phyloP scores from a whole-genome alignment of 2,113 vertebrate genomes.

The Alethe diademata region DNA sequence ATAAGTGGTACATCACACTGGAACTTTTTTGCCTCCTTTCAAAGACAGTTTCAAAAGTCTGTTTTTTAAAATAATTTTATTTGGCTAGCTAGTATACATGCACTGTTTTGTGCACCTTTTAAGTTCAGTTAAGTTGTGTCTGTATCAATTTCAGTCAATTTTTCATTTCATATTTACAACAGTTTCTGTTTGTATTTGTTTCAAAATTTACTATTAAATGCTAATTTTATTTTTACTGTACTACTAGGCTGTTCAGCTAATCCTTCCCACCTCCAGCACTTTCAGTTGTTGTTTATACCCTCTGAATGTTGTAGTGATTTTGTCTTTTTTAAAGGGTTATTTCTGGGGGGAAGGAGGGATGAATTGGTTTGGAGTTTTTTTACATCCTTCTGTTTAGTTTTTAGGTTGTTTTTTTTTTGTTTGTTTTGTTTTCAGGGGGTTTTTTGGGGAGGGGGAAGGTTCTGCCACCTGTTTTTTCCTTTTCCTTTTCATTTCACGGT shows the following conservation, averaged over 20 bases:
- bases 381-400: not conserved
- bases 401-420: not conserved
- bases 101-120: not conserved
- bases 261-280: not conserved
- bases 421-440: too few relatives aligned
- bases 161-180: not conserved
- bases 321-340: not conserved
- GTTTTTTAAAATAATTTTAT: not conserved
- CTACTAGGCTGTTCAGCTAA: not conserved
- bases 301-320: not conserved
- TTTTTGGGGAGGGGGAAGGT: too few relatives aligned
- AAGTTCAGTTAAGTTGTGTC: not conserved
- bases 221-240: not conserved
- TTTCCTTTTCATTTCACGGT: not conserved
- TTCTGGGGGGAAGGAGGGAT: rapidly evolving
- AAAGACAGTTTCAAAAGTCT: not conserved
- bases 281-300: not conserved
- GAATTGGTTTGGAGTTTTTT: rapidly evolving
- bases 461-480: not conserved
- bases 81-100: not conserved
- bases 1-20: not conserved
- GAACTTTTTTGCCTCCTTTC: not conserved
- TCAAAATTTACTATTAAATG: not conserved
- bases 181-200: not conserved
- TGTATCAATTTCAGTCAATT: not conserved